These are phyloP conservation scores for Harpalus rubripes DNA, from an alignment of 2,888 invertebrate species.

Conservation along the genomic window DNA sequence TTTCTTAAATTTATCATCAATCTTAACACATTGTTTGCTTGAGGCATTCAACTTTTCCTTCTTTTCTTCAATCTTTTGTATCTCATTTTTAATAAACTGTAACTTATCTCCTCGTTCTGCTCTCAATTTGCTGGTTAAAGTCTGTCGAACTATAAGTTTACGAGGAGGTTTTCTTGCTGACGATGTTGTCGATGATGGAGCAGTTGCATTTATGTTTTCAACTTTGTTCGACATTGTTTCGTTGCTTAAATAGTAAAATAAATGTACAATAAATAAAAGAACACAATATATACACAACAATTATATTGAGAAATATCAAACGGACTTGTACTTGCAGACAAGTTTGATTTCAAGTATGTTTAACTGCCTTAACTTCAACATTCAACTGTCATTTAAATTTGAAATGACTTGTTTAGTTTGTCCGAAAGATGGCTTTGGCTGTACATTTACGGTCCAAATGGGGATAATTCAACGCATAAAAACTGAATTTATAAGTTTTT, in stretches of 20 bases:
- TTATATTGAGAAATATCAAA: not conserved
- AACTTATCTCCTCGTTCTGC: constrained; percentile 69
- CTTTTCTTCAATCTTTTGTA: constrained; percentile 24
- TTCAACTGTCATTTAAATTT: constrained; percentile 63
- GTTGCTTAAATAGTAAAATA: not conserved
- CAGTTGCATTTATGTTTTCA: not conserved
- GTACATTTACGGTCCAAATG: too few species aligned
- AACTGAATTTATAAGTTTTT: too few species aligned
- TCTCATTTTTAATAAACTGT: constrained; percentile 50
- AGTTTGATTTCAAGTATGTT: too few species aligned
- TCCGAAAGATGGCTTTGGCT: not conserved
- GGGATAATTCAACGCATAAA: too few species aligned
- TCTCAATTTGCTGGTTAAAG: constrained; percentile 72
- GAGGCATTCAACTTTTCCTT: constrained; percentile 16
- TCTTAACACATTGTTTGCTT: not conserved
- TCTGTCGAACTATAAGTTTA: constrained; percentile 71
- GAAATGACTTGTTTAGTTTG: constrained; percentile 13
- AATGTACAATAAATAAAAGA: not conserved
- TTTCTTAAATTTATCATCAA: not conserved
- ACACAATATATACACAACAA: not conserved
- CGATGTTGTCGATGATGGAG: not conserved
- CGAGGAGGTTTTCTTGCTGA: constrained; percentile 11
- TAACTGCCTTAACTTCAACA: too few species aligned
- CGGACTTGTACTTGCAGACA: not conserved
- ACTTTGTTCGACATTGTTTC: not conserved